Evolutionary conservation across 2,797 vertebrate species (phyloP).

Genomic region (Moxostoma hubbsi): DNA sequence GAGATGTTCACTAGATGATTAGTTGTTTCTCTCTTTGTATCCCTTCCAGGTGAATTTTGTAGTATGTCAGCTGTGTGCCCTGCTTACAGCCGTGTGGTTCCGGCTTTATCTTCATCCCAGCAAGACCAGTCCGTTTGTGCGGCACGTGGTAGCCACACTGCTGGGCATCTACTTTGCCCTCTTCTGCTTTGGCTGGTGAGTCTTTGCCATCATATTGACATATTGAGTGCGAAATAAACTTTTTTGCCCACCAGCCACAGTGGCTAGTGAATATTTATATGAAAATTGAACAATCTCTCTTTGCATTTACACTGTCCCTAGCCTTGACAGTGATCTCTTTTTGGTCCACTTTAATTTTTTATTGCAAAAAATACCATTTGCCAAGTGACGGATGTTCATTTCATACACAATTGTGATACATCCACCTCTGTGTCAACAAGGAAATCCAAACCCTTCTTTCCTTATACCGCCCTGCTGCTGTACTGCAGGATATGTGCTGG

Average conservation of each 20-base stretch:
- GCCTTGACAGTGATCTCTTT: too few relatives aligned
- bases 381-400: too few relatives aligned
- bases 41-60: constrained; percentile 87
- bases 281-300: too few relatives aligned
- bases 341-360: too few relatives aligned
- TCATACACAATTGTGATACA: neutral
- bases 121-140: constrained; percentile 86
- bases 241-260: too few relatives aligned
- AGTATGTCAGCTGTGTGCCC: constrained; percentile 89
- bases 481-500: constrained; percentile 2
- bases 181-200: constrained; percentile 94
- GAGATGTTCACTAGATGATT: neutral
- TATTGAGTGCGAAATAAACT: too few relatives aligned
- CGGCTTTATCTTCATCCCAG: constrained; percentile 87
- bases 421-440: neutral
- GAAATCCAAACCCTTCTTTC: constrained; percentile 12
- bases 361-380: too few relatives aligned
- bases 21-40: neutral
- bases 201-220: constrained; percentile 44
- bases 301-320: too few relatives aligned
- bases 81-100: constrained; percentile 88
- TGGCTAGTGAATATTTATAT: too few relatives aligned
- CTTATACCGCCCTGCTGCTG: neutral
- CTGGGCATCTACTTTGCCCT: constrained; percentile 90
- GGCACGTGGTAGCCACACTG: constrained; percentile 87